Evolutionary conservation across 2,113 vertebrate genomes (phyloP).

Genomic region (Pitta sordida): DNA sequence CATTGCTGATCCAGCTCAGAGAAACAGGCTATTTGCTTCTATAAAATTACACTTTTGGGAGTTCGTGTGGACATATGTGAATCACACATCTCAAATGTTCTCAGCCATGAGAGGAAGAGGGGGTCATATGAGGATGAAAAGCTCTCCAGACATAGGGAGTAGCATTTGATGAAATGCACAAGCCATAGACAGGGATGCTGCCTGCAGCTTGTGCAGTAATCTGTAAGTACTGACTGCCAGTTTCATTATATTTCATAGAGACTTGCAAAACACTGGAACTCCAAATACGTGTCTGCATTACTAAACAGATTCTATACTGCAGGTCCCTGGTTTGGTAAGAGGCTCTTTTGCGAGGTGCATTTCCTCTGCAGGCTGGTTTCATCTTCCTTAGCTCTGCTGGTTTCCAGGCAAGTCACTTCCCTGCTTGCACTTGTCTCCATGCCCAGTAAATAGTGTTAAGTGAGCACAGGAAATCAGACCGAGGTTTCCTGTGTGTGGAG

Average conservation of each 20-base stretch:
- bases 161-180: background rate
- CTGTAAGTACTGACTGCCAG: background rate
- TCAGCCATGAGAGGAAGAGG: background rate
- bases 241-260: background rate
- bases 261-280: background rate
- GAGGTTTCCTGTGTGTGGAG: background rate
- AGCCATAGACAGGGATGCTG: background rate
- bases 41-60: constrained; percentile 19
- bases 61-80: background rate
- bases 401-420: background rate
- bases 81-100: background rate
- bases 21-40: background rate
- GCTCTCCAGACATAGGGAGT: background rate
- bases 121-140: constrained; percentile 6
- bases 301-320: background rate
- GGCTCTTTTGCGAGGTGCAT: background rate
- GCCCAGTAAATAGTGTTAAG: background rate
- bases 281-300: background rate
- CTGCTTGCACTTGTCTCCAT: background rate
- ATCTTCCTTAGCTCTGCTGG: background rate
- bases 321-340: background rate
- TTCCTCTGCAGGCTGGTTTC: background rate
- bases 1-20: background rate
- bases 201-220: background rate
- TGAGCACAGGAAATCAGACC: background rate